Evolutionary conservation across 2,113 vertebrate genomes (phyloP).

Genomic region (Siphamia tubifer): DNA sequence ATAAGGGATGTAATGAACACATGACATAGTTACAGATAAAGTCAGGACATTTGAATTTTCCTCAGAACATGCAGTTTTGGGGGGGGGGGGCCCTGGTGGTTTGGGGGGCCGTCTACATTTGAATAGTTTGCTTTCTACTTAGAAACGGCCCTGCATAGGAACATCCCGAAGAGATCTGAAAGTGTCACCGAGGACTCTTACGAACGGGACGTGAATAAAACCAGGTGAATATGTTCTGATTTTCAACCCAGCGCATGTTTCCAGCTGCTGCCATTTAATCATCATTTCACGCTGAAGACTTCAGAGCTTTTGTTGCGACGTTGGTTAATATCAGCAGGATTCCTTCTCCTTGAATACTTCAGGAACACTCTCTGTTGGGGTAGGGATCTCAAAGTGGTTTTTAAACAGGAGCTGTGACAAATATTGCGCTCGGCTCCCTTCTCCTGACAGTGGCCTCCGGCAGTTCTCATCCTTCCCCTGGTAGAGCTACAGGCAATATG

Average conservation of each 20-base stretch:
- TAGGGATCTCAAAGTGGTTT: slow-evolving; percentile 56
- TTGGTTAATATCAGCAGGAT: slow-evolving; percentile 24
- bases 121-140: too few relatives aligned
- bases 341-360: slow-evolving; percentile 1
- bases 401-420: slow-evolving; percentile 64
- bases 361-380: slow-evolving; percentile 18
- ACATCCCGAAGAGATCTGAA: slow-evolving; percentile 31
- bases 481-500: slow-evolving; percentile 61
- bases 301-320: slow-evolving; percentile 32
- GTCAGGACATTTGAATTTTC: too few relatives aligned
- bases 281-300: slow-evolving; percentile 42
- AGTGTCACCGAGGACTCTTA: background rate
- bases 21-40: too few relatives aligned
- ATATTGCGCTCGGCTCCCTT: slow-evolving; percentile 46
- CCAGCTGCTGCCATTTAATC: slow-evolving; percentile 54
- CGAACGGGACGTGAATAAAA: slow-evolving; percentile 33
- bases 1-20: too few relatives aligned
- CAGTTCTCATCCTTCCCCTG: slow-evolving; percentile 59
- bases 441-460: slow-evolving; percentile 63
- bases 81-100: too few relatives aligned
- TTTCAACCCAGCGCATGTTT: slow-evolving; percentile 39
- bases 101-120: too few relatives aligned
- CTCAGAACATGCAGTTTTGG: too few relatives aligned
- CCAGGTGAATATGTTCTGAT: slow-evolving; percentile 58
- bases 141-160: too few relatives aligned